Base-by-base conservation (phyloP, 1,140 invertebrate genomes). In the Caenorhabditis remanei region DNA sequence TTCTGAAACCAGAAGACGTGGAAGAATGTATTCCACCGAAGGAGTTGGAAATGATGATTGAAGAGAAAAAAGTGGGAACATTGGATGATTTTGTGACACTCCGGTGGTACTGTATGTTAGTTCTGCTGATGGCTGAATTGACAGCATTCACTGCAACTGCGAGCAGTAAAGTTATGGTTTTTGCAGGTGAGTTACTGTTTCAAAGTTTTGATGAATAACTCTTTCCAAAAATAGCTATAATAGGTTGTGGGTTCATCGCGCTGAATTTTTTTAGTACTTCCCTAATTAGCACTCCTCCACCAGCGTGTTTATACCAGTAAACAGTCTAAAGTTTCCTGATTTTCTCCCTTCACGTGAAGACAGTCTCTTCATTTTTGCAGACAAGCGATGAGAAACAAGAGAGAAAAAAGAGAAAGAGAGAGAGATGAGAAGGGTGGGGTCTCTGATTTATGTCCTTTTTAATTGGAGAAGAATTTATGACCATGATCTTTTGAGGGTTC, bases 131-230 rank as follows among this genome's bases (percentile, higher is more conserved):
- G 41, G 85, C 85, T 11, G 87, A 88, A 63, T 53, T 85, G 6
- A 86, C 79, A n/a, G 67, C 85, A 4, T 67, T 88, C 46, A 87
- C 84, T 13, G 67, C 84, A 8, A 41, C 67, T 9, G 84, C 84
- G 3, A 86, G 65, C 71, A 87, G 84, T 32, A 61, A 82, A 21
- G 83, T 67, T 43, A 88, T 88, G 87, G 84, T 88, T 58, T 88
- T 88, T 82, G 87, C 87, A 55, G 87, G 87, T 88, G 19, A 16
- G 8, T 56, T 56, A 8, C 16, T 56, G 55, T 8, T 53, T 41
- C 19, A 0, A 46, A 55, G n/a, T 9, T 86, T 43, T 24, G 2
- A 0, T 14, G 5, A 14, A 65, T 84, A 13, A 53, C 1, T 53
- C 1, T 53, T 53, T n/a, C n/a, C n/a, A n/a, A n/a, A n/a, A n/a